Evolutionary conservation across 2,888 invertebrate species (phyloP).

Genomic region (Napeogenes inachia): DNA sequence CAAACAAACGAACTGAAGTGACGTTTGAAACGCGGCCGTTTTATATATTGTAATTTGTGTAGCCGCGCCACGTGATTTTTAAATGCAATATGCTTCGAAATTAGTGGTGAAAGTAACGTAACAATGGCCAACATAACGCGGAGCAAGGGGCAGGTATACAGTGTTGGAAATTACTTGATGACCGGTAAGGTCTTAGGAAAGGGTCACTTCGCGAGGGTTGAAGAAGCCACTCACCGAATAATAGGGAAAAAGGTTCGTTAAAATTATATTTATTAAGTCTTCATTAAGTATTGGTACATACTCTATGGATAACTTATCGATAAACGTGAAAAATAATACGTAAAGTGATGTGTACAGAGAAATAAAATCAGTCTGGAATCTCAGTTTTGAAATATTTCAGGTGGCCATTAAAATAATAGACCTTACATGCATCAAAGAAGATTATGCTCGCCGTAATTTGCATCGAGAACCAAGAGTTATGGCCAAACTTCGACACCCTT

Average conservation of each 20-base stretch:
- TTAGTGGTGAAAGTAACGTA: slow-evolving; percentile 45
- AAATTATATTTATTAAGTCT: background rate
- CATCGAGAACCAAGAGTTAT: slow-evolving; percentile 84
- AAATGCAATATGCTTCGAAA: slow-evolving; percentile 53
- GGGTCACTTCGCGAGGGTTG: slow-evolving; percentile 86
- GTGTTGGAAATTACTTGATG: slow-evolving; percentile 84
- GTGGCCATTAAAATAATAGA: slow-evolving; percentile 88
- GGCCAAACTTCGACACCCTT: slow-evolving; percentile 83
- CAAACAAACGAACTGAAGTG: slow-evolving; percentile 64
- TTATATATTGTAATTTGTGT: slow-evolving; percentile 27
- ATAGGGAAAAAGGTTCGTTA: slow-evolving; percentile 80
- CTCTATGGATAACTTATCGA: background rate
- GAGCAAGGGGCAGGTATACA: slow-evolving; percentile 68
- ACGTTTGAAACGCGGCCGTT: slow-evolving; percentile 51
- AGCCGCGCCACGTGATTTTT: slow-evolving; percentile 17
- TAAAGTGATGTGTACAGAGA: background rate
- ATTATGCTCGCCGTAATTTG: slow-evolving; percentile 83
- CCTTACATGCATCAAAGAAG: slow-evolving; percentile 82
- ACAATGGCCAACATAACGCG: slow-evolving; percentile 55
- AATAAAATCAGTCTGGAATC: background rate
- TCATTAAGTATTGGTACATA: background rate
- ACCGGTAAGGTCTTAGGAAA: slow-evolving; percentile 83
- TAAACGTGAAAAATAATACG: background rate
- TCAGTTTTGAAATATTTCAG: slow-evolving; percentile 48
- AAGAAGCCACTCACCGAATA: slow-evolving; percentile 83